Percentiles rank a stretch among this genome's conserved stretches.
Conservation (phyloP, 1,140 invertebrate genomes). For the Pteromalus puparum region DNA sequence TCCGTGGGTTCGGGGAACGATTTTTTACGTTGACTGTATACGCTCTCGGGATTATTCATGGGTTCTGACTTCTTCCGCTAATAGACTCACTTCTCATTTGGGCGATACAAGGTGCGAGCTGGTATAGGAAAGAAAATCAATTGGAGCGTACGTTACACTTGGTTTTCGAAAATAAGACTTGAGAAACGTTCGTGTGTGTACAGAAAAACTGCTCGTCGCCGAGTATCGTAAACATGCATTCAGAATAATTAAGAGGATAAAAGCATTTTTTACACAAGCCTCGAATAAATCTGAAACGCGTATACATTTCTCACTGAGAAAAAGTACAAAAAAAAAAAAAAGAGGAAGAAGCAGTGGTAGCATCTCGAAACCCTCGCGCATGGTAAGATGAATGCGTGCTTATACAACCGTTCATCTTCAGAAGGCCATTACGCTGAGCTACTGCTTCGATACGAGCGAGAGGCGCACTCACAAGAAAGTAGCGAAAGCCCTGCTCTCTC, state of each 20-base stretch:
- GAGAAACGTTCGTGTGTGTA: background rate
- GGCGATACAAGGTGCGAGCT: too few species aligned
- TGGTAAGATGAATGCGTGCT: conserved; percentile 39
- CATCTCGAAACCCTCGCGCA: background rate
- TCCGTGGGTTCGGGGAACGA: background rate
- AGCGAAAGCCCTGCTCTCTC: background rate
- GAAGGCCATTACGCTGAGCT: conserved; percentile 53
- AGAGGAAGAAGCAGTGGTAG: background rate
- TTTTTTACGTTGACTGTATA: background rate
- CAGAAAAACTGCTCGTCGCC: too few species aligned
- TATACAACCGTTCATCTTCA: conserved; percentile 50
- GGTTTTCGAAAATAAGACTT: too few species aligned
- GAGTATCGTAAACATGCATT: background rate
- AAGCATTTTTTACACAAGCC: background rate
- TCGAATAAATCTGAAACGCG: conserved; percentile 26
- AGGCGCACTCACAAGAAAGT: conserved; percentile 14
- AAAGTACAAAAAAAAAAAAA: background rate
- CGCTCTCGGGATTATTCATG: background rate
- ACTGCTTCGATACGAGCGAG: conserved; percentile 30
- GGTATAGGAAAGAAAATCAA: too few species aligned
- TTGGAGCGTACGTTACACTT: too few species aligned
- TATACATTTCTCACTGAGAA: background rate
- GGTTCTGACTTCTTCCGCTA: too few species aligned
- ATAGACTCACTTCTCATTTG: too few species aligned
- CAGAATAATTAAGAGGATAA: background rate